Evolutionary conservation across 2,797 vertebrate species (phyloP).

Genomic region (Cossypha heuglini): DNA sequence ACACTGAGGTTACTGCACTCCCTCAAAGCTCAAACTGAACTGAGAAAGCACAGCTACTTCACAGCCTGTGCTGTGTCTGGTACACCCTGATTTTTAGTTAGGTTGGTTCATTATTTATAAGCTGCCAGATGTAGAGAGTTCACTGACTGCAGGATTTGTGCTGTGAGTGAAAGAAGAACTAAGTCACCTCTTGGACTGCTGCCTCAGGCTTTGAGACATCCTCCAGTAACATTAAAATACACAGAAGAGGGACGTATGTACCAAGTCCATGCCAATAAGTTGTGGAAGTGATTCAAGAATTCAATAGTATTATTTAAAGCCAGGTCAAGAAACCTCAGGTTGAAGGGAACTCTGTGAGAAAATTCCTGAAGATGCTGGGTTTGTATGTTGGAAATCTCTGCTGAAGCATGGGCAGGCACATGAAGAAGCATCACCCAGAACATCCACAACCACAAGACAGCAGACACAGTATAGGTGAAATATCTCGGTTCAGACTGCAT

Average conservation of each 20-base stretch:
- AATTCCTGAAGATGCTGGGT: background rate
- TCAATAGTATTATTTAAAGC: background rate
- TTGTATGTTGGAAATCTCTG: background rate
- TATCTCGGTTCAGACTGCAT: background rate
- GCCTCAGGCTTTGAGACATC: background rate
- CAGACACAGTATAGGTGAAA: background rate
- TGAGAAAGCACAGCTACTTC: background rate
- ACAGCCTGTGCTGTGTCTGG: background rate
- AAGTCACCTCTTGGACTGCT: background rate
- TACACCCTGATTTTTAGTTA: background rate
- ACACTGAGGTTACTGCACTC: background rate
- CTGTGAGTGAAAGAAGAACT: background rate
- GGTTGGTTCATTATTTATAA: background rate
- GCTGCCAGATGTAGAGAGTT: background rate
- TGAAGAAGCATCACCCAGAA: background rate
- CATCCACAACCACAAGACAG: background rate
- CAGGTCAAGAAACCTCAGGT: background rate
- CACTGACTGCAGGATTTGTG: background rate
- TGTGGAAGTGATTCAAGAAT: background rate
- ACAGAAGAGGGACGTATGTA: background rate
- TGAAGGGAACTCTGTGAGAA: background rate
- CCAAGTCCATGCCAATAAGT: background rate
- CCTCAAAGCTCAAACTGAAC: background rate
- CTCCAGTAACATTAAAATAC: background rate
- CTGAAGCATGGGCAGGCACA: background rate